Evolutionary conservation across 2,888 invertebrate species (phyloP).

Genomic region (Brachynemurus nebulosus): DNA sequence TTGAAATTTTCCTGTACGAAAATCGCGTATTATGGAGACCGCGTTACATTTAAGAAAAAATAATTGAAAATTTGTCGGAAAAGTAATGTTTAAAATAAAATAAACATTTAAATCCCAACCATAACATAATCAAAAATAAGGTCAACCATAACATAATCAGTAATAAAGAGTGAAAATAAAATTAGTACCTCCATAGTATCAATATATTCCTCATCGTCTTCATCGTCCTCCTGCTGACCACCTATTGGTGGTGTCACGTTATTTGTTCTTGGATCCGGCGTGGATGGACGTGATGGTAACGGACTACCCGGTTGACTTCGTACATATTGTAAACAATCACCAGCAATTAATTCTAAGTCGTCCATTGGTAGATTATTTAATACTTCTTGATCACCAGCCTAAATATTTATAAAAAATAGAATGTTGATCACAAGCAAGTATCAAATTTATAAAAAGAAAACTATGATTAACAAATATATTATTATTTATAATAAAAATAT

Average conservation of each 20-base stretch:
- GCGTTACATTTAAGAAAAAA: too few species aligned
- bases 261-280: slow-evolving; percentile 16
- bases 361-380: slow-evolving; percentile 54
- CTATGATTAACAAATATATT: too few species aligned
- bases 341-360: slow-evolving; percentile 64
- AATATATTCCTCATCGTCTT: slow-evolving; percentile 66
- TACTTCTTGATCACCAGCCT: slow-evolving; percentile 41
- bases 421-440: neutral
- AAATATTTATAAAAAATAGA: slow-evolving; percentile 20
- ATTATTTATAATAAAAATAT: too few species aligned
- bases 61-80: too few species aligned
- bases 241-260: neutral
- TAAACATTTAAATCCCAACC: too few species aligned
- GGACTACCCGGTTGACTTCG: slow-evolving; percentile 58
- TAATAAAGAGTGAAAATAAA: too few species aligned
- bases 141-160: too few species aligned
- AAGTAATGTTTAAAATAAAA: too few species aligned
- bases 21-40: too few species aligned
- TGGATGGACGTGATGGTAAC: slow-evolving; percentile 27
- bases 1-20: too few species aligned
- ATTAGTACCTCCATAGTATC: slow-evolving; percentile 61
- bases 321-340: slow-evolving; percentile 57
- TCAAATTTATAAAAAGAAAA: too few species aligned
- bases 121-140: too few species aligned
- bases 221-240: slow-evolving; percentile 41